A percentile compares a stretch with the other conserved stretches of the same genome.
phyloP scores from a whole-genome alignment of 2,113 vertebrate species.

The Leuciscus idus region DNA sequence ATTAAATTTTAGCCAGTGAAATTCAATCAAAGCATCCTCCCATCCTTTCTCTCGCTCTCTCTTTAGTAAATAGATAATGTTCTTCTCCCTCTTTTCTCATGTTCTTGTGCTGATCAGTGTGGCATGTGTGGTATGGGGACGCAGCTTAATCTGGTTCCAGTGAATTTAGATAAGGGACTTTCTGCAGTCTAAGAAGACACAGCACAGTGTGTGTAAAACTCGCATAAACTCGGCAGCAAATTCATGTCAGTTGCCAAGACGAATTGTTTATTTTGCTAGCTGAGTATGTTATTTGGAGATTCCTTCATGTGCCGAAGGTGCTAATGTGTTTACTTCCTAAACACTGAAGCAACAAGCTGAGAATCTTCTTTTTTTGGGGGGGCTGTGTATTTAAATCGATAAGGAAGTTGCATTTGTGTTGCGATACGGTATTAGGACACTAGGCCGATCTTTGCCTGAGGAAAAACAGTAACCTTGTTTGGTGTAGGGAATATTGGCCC shows the following conservation, averaged over 20 bases:
- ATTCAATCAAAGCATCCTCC: slow-evolving; percentile 38
- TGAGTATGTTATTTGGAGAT: background rate
- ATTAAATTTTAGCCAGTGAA: slow-evolving; percentile 43
- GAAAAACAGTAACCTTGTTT: slow-evolving; percentile 75
- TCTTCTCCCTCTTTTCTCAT: slow-evolving; percentile 38
- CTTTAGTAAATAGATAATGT: slow-evolving; percentile 22
- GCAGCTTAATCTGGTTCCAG: background rate
- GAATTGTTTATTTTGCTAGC: background rate
- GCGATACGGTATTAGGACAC: slow-evolving; percentile 65
- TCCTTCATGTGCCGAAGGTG: background rate
- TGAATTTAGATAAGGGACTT: slow-evolving; percentile 34
- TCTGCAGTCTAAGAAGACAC: slow-evolving; percentile 25
- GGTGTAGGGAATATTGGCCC: slow-evolving; percentile 57
- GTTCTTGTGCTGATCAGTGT: slow-evolving; percentile 11
- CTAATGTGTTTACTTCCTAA: background rate
- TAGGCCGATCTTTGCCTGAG: slow-evolving; percentile 75
- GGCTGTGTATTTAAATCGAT: background rate
- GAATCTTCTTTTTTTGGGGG: background rate
- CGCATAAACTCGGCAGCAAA: background rate
- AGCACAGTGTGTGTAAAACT: slow-evolving; percentile 4
- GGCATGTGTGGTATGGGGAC: slow-evolving; percentile 41
- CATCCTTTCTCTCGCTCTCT: background rate
- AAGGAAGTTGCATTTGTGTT: slow-evolving; percentile 22
- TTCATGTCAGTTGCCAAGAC: background rate
- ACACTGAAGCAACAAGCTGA: slow-evolving; percentile 24